Evolutionary conservation across 2,797 vertebrate genomes (phyloP).

Genomic region (Pristis pectinata): DNA sequence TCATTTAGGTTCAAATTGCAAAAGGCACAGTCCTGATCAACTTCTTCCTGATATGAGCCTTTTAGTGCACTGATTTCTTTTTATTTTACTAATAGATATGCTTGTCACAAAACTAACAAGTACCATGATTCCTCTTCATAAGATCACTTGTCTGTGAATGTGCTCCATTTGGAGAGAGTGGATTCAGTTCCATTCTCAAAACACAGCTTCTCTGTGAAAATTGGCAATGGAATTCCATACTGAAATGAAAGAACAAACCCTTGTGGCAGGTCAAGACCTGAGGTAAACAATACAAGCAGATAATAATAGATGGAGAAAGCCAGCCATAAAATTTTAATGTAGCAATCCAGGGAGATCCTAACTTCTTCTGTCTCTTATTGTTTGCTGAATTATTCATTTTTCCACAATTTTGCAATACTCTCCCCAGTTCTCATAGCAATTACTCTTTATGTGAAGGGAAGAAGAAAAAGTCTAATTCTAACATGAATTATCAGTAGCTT

Average conservation of each 20-base stretch:
- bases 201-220: background rate
- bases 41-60: background rate
- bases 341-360: background rate
- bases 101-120: background rate
- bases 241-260: background rate
- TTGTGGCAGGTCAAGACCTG: background rate
- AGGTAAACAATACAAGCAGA: background rate
- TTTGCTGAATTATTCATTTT: background rate
- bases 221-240: background rate
- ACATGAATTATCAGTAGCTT: too few species aligned
- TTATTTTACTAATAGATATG: background rate
- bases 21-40: background rate
- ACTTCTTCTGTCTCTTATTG: background rate
- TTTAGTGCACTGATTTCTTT: background rate
- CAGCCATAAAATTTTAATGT: background rate
- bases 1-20: background rate
- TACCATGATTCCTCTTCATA: background rate
- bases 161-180: background rate
- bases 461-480: background rate
- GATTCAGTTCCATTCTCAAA: background rate
- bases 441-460: background rate
- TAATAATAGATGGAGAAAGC: background rate
- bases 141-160: background rate
- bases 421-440: background rate
- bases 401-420: background rate